A percentile compares a stretch with the other conserved stretches of the same genome.
phyloP scores from a whole-genome alignment of 2,888 invertebrate species.

The Ferdinandea cuprea region DNA sequence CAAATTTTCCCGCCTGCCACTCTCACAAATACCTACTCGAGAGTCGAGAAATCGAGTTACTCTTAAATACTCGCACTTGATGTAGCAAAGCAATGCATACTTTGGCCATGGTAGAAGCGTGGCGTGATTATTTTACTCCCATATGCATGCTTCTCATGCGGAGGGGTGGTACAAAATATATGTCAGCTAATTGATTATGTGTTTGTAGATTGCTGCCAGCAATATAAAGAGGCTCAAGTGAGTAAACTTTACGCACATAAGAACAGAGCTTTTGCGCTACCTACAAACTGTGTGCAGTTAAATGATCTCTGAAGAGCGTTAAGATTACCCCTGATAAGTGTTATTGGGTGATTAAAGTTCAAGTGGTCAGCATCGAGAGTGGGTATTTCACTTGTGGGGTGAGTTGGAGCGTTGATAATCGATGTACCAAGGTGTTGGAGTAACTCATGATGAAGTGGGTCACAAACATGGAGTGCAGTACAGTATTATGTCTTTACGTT shows the following conservation, averaged over 20 bases:
- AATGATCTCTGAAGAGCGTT: conserved; percentile 51
- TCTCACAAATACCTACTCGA: neutral
- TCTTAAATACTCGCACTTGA: conserved; percentile 11
- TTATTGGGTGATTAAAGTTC: neutral
- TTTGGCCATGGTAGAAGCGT: conserved; percentile 22
- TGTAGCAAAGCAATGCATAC: conserved; percentile 5
- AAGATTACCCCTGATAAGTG: conserved; percentile 31
- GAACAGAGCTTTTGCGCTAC: conserved; percentile 8
- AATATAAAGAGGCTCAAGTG: neutral
- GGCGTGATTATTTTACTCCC: conserved; percentile 42
- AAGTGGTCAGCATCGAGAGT: neutral
- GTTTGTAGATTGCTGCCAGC: conserved; percentile 44
- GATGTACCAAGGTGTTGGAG: neutral
- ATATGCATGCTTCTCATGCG: neutral
- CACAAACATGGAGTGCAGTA: neutral
- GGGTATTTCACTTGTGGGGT: neutral
- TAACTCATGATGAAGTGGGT: neutral
- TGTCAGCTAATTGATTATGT: conserved; percentile 50
- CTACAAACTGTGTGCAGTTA: neutral
- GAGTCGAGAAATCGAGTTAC: conserved; percentile 21
- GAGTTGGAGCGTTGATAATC: neutral
- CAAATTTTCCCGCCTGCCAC: neutral
- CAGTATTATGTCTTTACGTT: neutral
- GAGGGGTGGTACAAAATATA: conserved; percentile 22
- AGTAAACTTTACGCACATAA: neutral